Percentiles rank a stretch among this genome's conserved stretches.
Evolutionary conservation across 2,797 vertebrate species (phyloP).

Genomic region (Sciurus carolinensis): DNA sequence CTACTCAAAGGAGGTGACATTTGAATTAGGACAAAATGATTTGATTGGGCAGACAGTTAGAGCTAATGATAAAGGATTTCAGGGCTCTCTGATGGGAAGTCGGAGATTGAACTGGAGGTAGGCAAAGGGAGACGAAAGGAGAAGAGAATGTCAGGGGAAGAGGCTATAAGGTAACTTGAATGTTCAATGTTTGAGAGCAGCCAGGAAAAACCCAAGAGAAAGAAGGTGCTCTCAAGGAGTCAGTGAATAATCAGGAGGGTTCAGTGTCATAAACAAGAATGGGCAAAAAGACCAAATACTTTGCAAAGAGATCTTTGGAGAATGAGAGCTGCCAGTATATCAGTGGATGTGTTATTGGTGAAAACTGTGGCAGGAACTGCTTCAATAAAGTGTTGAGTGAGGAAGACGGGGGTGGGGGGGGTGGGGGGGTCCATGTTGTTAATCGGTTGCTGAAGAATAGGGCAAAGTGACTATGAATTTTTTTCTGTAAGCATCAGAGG

Average conservation of each 20-base stretch:
- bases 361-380: not conserved
- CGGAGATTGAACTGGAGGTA: not conserved
- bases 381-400: not conserved
- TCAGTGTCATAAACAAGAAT: not conserved
- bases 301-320: not conserved
- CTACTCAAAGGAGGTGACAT: not conserved
- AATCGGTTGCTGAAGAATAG: not conserved
- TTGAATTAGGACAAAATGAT: slow-evolving; percentile 25
- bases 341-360: not conserved
- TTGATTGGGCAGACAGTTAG: not conserved
- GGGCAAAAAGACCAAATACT: not conserved
- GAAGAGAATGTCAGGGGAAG: not conserved
- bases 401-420: too few species aligned
- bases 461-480: not conserved
- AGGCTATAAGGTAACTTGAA: not conserved
- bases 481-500: not conserved
- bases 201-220: not conserved
- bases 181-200: not conserved
- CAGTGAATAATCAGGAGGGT: not conserved
- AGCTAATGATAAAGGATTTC: not conserved
- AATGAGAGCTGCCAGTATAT: not conserved
- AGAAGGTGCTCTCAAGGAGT: not conserved
- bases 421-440: not conserved
- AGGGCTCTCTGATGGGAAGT: not conserved
- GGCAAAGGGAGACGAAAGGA: not conserved